Percentiles rank a stretch among this genome's conserved stretches.
Evolutionary conservation across 2,113 vertebrate species (phyloP).

Genomic region (Cephalopholis sonnerati): DNA sequence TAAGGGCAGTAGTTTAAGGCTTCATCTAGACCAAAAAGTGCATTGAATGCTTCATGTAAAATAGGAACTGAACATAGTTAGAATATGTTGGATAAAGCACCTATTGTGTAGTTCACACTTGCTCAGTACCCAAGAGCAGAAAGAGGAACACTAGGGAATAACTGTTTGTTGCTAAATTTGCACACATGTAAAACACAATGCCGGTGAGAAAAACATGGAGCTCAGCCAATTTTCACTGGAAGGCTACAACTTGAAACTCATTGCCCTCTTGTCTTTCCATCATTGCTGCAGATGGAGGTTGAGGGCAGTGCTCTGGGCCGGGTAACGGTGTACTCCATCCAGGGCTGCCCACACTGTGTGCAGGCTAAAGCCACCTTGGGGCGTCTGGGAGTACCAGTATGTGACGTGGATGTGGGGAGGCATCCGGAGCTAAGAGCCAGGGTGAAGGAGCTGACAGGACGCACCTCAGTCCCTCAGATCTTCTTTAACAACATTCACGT

Average conservation of each 20-base stretch:
- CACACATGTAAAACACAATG: neutral
- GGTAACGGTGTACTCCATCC: conserved; percentile 84
- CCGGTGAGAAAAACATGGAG: no score
- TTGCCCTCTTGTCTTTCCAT: conserved; percentile 10
- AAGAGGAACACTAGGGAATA: neutral
- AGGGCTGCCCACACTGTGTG: conserved; percentile 83
- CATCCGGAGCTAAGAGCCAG: conserved; percentile 72
- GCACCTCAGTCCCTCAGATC: conserved; percentile 84
- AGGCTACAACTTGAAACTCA: neutral
- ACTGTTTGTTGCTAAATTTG: neutral
- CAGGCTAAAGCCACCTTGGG: conserved; percentile 81
- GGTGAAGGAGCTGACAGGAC: conserved; percentile 81
- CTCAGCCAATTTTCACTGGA: neutral
- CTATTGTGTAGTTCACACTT: neutral
- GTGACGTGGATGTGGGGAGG: conserved; percentile 79
- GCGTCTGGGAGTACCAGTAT: conserved; percentile 75
- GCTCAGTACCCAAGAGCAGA: neutral
- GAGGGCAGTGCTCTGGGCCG: conserved; percentile 65
- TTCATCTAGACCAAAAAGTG: neutral
- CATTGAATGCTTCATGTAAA: neutral
- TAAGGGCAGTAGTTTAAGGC: neutral
- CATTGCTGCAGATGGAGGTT: conserved; percentile 74
- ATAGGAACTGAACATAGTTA: neutral
- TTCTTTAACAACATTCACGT: conserved; percentile 85
- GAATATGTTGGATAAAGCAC: neutral